These are phyloP conservation scores for Paracentrotus lividus DNA, from an alignment of 53 echinoderm and acorn worm genomes.

Conservation along the genomic window DNA sequence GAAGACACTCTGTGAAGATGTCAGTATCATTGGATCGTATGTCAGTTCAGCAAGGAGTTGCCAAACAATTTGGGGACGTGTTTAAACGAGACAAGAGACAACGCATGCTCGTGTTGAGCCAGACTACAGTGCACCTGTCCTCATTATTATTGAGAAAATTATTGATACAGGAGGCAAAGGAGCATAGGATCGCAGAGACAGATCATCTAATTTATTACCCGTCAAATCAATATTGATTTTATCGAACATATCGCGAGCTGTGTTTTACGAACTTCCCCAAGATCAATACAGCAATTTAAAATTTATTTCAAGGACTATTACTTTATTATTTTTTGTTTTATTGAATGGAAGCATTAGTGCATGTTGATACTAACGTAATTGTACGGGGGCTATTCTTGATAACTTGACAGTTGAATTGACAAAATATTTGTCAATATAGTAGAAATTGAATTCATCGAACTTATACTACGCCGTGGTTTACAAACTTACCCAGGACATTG, in stretches of 20 bases:
- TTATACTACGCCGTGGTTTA: no score
- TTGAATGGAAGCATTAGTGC: not conserved
- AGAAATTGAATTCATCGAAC: no score
- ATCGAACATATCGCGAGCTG: not conserved
- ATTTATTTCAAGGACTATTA: not conserved
- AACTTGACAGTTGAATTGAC: no score
- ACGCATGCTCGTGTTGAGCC: not conserved
- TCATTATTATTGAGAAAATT: not conserved
- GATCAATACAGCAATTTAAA: not conserved
- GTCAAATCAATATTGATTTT: not conserved
- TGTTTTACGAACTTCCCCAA: not conserved
- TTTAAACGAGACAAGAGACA: not conserved
- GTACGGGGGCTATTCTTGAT: no score
- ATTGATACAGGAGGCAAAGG: not conserved
- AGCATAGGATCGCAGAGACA: not conserved
- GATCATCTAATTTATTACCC: not conserved
- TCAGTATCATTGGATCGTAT: not conserved
- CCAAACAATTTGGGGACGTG: not conserved
- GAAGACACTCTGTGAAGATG: not conserved
- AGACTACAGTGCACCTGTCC: not conserved
- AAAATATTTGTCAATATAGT: no score
- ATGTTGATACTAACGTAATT: not conserved
- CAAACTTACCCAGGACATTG: no score
- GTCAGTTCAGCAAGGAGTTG: not conserved
- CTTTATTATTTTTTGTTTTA: not conserved